These are phyloP conservation scores for Bambusicola thoracicus DNA, from an alignment of 2,113 vertebrate species.

Conservation along the genomic window DNA sequence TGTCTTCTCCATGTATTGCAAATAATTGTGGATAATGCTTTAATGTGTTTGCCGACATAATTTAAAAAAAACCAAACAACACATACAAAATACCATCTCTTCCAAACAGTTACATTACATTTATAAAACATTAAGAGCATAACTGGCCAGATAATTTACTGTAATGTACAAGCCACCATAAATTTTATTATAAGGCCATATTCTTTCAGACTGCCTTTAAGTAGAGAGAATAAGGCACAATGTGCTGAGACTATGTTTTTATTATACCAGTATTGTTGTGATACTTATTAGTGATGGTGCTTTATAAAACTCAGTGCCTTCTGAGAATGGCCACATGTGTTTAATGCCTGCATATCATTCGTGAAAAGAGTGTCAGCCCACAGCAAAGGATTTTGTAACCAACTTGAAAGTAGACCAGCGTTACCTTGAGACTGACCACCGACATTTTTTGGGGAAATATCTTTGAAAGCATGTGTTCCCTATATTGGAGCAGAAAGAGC, in stretches of 20 bases:
- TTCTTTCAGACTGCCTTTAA: not conserved
- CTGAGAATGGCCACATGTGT: not conserved
- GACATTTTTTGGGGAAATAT: too few species aligned
- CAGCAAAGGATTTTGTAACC: not conserved
- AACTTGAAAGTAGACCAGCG: not conserved
- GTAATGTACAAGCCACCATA: not conserved
- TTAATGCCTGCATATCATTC: not conserved
- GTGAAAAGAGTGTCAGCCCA: too few species aligned
- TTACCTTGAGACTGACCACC: not conserved
- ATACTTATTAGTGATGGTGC: not conserved
- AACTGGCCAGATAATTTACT: not conserved
- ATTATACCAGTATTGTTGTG: not conserved
- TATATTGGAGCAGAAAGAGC: not conserved
- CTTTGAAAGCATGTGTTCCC: not conserved
- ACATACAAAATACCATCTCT: not conserved
- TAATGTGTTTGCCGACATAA: not conserved
- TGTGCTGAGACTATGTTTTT: not conserved
- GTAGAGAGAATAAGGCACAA: not conserved
- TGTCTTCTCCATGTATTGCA: not conserved
- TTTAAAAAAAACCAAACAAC: not conserved
- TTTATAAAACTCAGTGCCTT: not conserved
- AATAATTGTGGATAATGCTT: not conserved
- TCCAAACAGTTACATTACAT: not conserved
- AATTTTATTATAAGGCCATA: not conserved
- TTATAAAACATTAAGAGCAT: not conserved